Conservation (phyloP, 2,797 vertebrate species). For the Nannoperca australis region DNA sequence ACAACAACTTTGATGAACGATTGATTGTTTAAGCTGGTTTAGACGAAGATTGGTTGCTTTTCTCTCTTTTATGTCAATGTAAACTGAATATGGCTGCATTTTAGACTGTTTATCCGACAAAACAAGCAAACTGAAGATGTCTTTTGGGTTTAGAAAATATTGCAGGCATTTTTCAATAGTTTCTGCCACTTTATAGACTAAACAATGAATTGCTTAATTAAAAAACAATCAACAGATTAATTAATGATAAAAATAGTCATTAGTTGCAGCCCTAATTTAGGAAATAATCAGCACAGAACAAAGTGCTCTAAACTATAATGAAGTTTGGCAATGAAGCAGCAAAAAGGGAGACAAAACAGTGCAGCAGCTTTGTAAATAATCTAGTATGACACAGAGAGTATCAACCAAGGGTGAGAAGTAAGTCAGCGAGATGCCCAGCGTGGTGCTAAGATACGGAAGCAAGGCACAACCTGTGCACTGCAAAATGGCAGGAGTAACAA, state of each 20-base stretch:
- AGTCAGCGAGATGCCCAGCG: slow-evolving; percentile 23
- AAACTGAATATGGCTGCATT: background rate
- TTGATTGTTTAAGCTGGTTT: background rate
- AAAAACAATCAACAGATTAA: background rate
- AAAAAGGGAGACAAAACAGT: slow-evolving; percentile 1
- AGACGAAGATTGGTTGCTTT: background rate
- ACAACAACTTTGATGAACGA: background rate
- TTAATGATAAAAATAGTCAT: background rate
- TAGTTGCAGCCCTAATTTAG: background rate
- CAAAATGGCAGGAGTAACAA: slow-evolving; percentile 55
- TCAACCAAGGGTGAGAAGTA: slow-evolving; percentile 7
- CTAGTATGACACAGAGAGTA: slow-evolving; percentile 1
- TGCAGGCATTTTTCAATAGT: background rate
- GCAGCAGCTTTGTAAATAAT: slow-evolving; percentile 21
- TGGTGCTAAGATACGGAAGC: slow-evolving; percentile 28
- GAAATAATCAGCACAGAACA: background rate
- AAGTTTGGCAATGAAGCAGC: slow-evolving; percentile 4
- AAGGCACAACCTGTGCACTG: slow-evolving; percentile 44
- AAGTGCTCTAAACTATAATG: background rate
- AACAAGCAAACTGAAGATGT: background rate
- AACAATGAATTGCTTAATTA: background rate
- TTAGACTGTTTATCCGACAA: background rate
- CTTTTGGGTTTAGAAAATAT: background rate
- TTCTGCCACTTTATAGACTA: background rate
- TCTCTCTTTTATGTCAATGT: background rate